Evolutionary conservation across 2,113 vertebrate species (phyloP).

Genomic region (Odontophorus gujanensis): DNA sequence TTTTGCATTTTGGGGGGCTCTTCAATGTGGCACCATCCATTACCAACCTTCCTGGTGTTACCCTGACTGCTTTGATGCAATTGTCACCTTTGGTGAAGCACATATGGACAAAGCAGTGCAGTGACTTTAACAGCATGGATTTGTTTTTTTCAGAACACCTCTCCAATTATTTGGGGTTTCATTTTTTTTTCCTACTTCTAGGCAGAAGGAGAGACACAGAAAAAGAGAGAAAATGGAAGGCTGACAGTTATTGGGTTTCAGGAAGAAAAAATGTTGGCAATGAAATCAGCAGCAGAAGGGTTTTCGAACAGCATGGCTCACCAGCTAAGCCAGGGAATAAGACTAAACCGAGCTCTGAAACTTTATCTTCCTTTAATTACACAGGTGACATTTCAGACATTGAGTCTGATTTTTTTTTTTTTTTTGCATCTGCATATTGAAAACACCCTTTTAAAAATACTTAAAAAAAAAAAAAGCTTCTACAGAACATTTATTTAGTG

Average conservation of each 20-base stretch:
- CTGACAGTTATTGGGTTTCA: background rate
- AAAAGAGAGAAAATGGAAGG: background rate
- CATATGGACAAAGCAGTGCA: background rate
- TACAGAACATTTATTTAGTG: constrained; percentile 66
- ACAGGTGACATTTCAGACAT: constrained; percentile 70
- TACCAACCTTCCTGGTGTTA: background rate
- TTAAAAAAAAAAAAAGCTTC: constrained; percentile 33
- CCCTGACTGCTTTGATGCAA: background rate
- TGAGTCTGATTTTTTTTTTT: constrained; percentile 36
- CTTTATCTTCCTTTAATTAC: constrained; percentile 71
- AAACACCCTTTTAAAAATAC: constrained; percentile 67
- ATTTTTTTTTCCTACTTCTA: background rate
- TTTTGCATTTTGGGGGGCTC: background rate
- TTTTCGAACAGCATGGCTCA: background rate
- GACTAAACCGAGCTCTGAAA: constrained; percentile 41
- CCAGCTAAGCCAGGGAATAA: background rate
- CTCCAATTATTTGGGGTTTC: constrained; percentile 20
- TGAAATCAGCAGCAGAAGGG: background rate
- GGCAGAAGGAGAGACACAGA: background rate
- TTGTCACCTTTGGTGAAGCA: background rate
- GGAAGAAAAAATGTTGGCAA: background rate
- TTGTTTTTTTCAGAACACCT: background rate
- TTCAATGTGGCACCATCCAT: background rate
- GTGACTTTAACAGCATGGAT: background rate
- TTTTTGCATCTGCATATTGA: constrained; percentile 57